These are phyloP conservation scores for Setipinna tenuifilis DNA, from an alignment of 2,797 vertebrate species.

Conservation along the genomic window DNA sequence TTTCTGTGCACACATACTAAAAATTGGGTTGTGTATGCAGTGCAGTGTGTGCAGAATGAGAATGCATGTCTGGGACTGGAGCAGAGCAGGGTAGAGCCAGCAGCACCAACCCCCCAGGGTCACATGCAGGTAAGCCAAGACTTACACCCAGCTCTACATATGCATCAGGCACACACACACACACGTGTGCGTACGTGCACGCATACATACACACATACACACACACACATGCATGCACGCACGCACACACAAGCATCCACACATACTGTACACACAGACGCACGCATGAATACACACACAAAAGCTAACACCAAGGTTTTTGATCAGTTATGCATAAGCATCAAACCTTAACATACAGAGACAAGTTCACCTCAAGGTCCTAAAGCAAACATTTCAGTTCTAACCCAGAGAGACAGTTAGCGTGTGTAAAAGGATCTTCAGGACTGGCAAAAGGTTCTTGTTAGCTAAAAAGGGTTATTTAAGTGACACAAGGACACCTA, in stretches of 20 bases:
- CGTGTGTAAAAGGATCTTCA: no score
- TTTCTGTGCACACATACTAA: constrained; percentile 17
- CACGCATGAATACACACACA: not conserved
- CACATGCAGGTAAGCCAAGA: not conserved
- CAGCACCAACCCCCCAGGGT: not conserved
- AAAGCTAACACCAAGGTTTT: not conserved
- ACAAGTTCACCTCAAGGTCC: no score
- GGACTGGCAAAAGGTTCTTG: no score
- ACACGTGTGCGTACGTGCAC: no score
- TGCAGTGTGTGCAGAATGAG: constrained; percentile 5
- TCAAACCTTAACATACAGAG: no score
- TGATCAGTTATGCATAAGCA: constrained; percentile 20
- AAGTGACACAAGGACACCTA: not conserved
- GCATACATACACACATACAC: no score
- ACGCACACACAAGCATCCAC: not conserved
- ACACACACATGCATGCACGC: no score
- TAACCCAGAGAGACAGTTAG: no score
- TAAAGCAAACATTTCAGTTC: no score
- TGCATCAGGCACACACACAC: not conserved
- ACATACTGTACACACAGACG: constrained; percentile 14
- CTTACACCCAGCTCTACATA: not conserved
- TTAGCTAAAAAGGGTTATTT: not conserved
- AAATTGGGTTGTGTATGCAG: not conserved
- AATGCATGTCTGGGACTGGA: constrained; percentile 4
- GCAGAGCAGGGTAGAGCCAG: not conserved